Evolutionary conservation across 2,797 vertebrate species (phyloP), one percentile per base, ranked within the genome.

Genomic region (Phoxinus dragarum): DNA sequence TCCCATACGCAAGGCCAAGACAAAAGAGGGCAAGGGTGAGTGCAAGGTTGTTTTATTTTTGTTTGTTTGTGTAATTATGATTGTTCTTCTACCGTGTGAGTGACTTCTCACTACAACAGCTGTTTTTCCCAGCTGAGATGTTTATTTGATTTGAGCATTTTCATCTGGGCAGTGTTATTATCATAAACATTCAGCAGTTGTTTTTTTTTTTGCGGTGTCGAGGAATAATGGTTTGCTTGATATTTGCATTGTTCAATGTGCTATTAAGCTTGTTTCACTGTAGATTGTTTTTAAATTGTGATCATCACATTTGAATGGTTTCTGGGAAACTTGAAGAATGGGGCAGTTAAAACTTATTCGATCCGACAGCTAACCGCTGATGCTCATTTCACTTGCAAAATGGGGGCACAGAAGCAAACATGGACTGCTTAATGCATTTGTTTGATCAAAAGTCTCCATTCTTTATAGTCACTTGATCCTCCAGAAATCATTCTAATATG

Each of bases 21-120:
- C 98, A 54, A 99, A 99, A 95, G 98, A 99, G 87, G 98, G 98
- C 90, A 99, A 99, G 97, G 98, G 98, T 99, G 88, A 93, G 86
- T 6, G 54, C 12, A 19, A 6, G n/a, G 3, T 56, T 11, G 9
- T 21, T 23, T 27, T 2, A 3, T 4, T 64, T 76, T 17, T 23
- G 36, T 23, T 23, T 61, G 38, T 47, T 47, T 67, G 61, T 64
- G 27, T 64, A 16, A 16, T 21, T 34, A 1, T 27, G 12, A 64
- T 31, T 19, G 12, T 2, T 31, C 17, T 79, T 79, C 23, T 5
- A 3, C 40, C 17, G 6, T 66, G 5, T 7, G 16, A 80, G 40
- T 21, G 36, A n/a, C 1, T 16, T 52, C 31, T 31, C 38, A 23
- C 21, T 27, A 16, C 5, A 76, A 12, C 17, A 56, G 73, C 49